Conservation (phyloP, 2,888 invertebrate genomes). For the Lomographa bimaculata region DNA sequence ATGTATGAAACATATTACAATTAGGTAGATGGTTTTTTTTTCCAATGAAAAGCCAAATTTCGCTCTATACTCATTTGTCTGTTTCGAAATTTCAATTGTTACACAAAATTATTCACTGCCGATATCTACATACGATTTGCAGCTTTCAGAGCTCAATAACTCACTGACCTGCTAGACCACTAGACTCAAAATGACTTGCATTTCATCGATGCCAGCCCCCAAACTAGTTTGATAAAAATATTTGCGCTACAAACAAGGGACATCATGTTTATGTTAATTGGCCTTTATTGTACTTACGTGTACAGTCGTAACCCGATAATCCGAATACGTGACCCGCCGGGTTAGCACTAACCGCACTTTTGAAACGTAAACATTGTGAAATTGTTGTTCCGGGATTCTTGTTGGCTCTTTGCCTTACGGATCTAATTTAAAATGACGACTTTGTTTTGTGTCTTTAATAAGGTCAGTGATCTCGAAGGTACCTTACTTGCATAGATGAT, state of each 20-base stretch:
- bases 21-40: too few species aligned
- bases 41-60: too few species aligned
- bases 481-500: too few species aligned
- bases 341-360: constrained; percentile 37
- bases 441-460: neutral
- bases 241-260: constrained; percentile 51
- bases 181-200: neutral
- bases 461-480: constrained; percentile 4
- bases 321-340: constrained; percentile 54
- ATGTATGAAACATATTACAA: too few species aligned
- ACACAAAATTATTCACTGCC: too few species aligned
- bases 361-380: constrained; percentile 58
- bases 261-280: constrained; percentile 60
- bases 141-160: too few species aligned
- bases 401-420: constrained; percentile 46
- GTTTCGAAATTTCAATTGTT: too few species aligned
- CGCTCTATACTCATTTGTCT: too few species aligned
- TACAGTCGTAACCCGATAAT: constrained; percentile 59
- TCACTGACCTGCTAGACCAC: too few species aligned
- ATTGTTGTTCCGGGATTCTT: constrained; percentile 41
- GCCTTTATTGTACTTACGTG: constrained; percentile 54
- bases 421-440: constrained; percentile 14
- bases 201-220: constrained; percentile 6
- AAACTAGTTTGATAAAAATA: constrained; percentile 39
- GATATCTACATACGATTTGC: too few species aligned